These are phyloP conservation scores for Scaptomyza reducta DNA, from an alignment of 2,888 invertebrate species.

Conservation along the genomic window DNA sequence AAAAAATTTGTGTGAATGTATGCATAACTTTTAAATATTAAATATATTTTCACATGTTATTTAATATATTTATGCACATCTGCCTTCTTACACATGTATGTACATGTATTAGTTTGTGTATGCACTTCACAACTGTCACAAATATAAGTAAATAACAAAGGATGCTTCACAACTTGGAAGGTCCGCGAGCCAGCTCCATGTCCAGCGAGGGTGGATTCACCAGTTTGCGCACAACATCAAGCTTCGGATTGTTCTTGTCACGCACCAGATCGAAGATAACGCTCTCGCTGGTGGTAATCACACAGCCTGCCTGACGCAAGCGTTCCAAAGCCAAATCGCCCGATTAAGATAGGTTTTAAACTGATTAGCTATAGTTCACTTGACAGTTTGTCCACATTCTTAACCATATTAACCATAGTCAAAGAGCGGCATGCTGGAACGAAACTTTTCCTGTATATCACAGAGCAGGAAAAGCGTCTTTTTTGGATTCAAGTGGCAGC, in stretches of 20 bases:
- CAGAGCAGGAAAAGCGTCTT: conserved; percentile 91
- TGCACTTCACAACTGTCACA: conserved; percentile 26
- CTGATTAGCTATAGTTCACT: conserved; percentile 62
- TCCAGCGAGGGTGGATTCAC: conserved; percentile 84
- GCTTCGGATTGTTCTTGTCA: conserved; percentile 90
- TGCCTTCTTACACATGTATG: too few relatives aligned
- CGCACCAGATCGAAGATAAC: conserved; percentile 90
- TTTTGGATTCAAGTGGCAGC: conserved; percentile 83
- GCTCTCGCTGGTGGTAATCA: conserved; percentile 91
- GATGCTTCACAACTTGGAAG: conserved; percentile 48
- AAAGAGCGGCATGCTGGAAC: conserved; percentile 89
- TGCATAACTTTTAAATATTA: too few relatives aligned
- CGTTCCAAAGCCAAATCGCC: conserved; percentile 89
- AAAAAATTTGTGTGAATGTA: too few relatives aligned
- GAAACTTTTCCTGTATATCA: conserved; percentile 93
- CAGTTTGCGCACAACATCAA: conserved; percentile 89
- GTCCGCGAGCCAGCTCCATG: conserved; percentile 68
- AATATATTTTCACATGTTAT: too few relatives aligned
- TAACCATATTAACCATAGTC: conserved; percentile 89
- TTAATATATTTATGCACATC: too few relatives aligned
- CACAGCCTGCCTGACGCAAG: conserved; percentile 90
- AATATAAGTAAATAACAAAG: conserved; percentile 5
- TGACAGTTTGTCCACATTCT: conserved; percentile 89
- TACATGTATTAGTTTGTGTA: background rate
- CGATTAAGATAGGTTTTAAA: conserved; percentile 26